Evolutionary conservation across 1,140 invertebrate species (phyloP), one percentile per base, ranked within the genome.

Genomic region (Macrobrachium nipponense): DNA sequence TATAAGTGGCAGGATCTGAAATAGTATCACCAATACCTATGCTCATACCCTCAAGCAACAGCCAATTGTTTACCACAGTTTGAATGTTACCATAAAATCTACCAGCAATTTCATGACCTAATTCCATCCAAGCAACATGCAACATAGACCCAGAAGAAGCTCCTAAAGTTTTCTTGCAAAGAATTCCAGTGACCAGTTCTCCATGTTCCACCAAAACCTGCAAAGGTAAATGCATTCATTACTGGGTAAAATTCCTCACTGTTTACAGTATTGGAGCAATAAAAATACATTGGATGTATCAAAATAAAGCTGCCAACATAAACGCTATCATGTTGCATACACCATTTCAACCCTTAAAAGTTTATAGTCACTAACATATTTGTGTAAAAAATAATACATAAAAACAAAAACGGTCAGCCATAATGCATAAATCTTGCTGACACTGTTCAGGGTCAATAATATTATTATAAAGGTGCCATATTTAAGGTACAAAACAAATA

Each of bases 1-100:
- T 92, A 90, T 99, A 99, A 0, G 99, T 99, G 90, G 98, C 95
- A 76, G 97, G 97, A 96, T 99, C 99, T 90, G 99, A 98, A 95
- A 99, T 99, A 14, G 98, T 99, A 90, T 99, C 99, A 44, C 98
- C 98, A 92, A 99, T 99, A 94, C 98, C 98, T 89, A 99, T 99
- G 17, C 97, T 98, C 92, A 98, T 99, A 97, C 90, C 99, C 92
- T 99, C 99, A 8, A 98, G 92, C 5, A 99, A 91, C 20, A 99
- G 92, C 99, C 99, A 99, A 90, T 98, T 99, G 91, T 99, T 99
- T 70, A 99, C 95, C 5, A 99, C 98, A 78, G 97, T 99, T 91
- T 99, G 99, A 93, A 99, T 99, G 91, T 99, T 98, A 90, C 98
- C 98, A 91, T 99, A 99, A 90, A 99, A 99, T 51, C 95, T 93